Evolutionary conservation across 1,140 invertebrate species (phyloP).

Genomic region (Drosophila bipectinata): DNA sequence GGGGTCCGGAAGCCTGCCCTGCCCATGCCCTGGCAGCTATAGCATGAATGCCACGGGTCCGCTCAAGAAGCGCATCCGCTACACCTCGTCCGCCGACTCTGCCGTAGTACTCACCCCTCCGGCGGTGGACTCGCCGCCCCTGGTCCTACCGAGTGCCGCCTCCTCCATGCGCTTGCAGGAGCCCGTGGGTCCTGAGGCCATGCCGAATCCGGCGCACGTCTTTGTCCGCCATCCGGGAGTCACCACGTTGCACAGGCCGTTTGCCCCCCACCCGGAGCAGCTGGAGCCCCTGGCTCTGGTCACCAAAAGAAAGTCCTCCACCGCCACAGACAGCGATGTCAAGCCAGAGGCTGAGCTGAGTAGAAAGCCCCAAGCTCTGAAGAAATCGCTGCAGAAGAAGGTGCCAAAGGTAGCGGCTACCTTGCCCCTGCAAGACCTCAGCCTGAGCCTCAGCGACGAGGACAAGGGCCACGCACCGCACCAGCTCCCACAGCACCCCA

Average conservation of each 20-base stretch:
- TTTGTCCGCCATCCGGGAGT: conserved; percentile 84
- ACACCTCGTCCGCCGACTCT: conserved; percentile 75
- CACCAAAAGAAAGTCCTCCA: conserved; percentile 33
- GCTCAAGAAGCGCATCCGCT: conserved; percentile 87
- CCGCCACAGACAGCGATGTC: neutral
- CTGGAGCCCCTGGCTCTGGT: conserved; percentile 73
- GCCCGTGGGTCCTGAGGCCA: conserved; percentile 71
- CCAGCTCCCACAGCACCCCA: conserved; percentile 78
- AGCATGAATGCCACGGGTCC: conserved; percentile 83
- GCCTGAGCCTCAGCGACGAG: conserved; percentile 34
- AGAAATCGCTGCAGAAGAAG: conserved; percentile 36
- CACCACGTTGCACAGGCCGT: conserved; percentile 70
- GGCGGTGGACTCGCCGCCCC: conserved; percentile 68
- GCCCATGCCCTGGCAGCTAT: conserved; percentile 2
- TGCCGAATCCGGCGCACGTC: conserved; percentile 81
- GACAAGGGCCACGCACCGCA: conserved; percentile 84
- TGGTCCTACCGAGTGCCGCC: conserved; percentile 26
- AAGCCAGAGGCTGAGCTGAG: conserved; percentile 2
- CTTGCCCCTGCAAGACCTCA: conserved; percentile 28
- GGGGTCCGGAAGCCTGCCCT: neutral
- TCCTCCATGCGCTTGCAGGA: conserved; percentile 63
- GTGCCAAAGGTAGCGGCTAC: neutral
- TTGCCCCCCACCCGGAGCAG: conserved; percentile 70
- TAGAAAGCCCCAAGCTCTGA: conserved; percentile 8
- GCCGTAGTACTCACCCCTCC: conserved; percentile 66